Percentiles rank a stretch among this genome's conserved stretches.
phyloP scores from a whole-genome alignment of 2,113 vertebrate species.

The Clarias batrachus region DNA sequence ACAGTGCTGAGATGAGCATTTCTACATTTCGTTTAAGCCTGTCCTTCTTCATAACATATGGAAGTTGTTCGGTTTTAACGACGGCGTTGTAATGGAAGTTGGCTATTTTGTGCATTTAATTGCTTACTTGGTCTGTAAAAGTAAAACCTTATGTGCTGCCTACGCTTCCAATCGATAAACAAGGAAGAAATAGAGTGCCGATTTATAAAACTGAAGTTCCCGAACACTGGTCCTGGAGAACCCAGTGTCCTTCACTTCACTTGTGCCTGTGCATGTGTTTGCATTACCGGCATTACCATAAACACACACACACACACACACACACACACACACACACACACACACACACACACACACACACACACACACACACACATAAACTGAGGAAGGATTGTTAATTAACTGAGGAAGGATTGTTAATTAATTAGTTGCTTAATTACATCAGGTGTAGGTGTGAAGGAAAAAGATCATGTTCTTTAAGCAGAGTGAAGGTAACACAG shows the following conservation, averaged over 20 bases:
- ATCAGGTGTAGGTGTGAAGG: not conserved
- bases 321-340: not conserved
- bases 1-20: not conserved
- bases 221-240: not conserved
- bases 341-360: not conserved
- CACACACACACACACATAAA: not conserved
- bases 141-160: conserved; percentile 12
- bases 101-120: not conserved
- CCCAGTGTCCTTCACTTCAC: not conserved
- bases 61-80: not conserved
- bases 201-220: not conserved
- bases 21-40: not conserved
- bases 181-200: not conserved
- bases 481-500: not conserved
- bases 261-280: not conserved
- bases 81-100: not conserved
- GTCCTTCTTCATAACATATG: conserved; percentile 5
- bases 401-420: not conserved
- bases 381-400: no score
- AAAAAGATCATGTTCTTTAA: not conserved
- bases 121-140: not conserved
- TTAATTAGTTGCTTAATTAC: not conserved
- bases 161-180: not conserved
- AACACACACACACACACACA: not conserved
- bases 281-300: not conserved